Evolutionary conservation across 2,797 vertebrate species (phyloP), one percentile per base, ranked within the genome.

Genomic region (Triplophysa yarkandensis): DNA sequence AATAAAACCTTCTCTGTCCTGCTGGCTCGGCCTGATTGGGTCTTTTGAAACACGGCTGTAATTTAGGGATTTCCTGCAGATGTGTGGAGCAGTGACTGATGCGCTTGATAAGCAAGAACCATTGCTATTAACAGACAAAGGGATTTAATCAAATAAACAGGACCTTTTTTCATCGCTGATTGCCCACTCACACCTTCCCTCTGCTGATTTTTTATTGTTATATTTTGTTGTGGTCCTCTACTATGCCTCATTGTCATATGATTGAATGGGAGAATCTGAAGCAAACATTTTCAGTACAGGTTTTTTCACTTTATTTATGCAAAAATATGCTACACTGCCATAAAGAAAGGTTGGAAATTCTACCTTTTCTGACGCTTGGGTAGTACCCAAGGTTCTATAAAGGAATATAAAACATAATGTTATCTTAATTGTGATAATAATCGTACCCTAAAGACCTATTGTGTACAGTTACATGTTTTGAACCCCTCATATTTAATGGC

Each of bases 91-190:
- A 48, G 76, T 61, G 61, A 23, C 21, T 44, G 44, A 39, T 58
- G 70, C 10, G 9, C 70, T 60, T 65, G 63, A 78, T 71, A 66
- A 82, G 76, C 54, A 72, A 70, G 69, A 67, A 78, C 68, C 75
- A 80, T 73, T 52, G 13, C 57, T 71, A 82, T 78, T 77, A 80
- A 65, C 60, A 78, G 78, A 80, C 81, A 82, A 80, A 77, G 69
- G 10, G 62, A 76, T 79, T 84, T 79, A 84, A 80, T 80, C 80
- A 82, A 70, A 75, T 72, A 58, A 84, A 77, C 76, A 61, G 16
- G 36, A 58, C 44, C 71, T 71, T 65, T 71, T 61, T 74, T 28
- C 48, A 17, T 57, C 50, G 36, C 72, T 83, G 78, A 80, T 82
- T 78, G 70, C 63, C 55, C 77, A 58, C 46, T 58, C 60, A 25